Percentiles rank a stretch among this genome's conserved stretches.
These are phyloP conservation scores for Pediacus dermestoides DNA, from an alignment of 2,888 invertebrate species.

Conservation along the genomic window DNA sequence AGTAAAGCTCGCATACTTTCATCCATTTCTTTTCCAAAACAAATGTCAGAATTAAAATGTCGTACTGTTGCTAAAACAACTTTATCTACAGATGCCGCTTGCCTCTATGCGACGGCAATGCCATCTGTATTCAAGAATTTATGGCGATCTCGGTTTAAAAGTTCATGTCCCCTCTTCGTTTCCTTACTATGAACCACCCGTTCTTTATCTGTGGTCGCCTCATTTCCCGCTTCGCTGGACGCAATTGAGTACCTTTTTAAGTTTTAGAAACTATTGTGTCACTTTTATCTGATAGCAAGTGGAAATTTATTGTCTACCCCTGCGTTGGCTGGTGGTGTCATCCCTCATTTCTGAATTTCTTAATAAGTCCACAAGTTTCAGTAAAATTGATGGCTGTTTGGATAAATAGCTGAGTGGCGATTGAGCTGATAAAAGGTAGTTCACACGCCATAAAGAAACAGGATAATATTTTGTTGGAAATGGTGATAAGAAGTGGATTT, in stretches of 20 bases:
- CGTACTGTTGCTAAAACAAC: constrained; percentile 45
- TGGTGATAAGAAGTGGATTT: too few species aligned
- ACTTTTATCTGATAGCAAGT: constrained; percentile 46
- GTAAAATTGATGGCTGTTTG: too few species aligned
- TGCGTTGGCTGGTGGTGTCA: constrained; percentile 1
- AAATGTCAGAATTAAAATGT: constrained; percentile 47
- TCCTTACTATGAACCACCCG: constrained; percentile 22
- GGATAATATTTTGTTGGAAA: too few species aligned
- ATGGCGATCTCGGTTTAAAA: constrained; percentile 47
- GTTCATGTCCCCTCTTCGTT: constrained; percentile 42
- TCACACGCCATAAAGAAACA: too few species aligned
- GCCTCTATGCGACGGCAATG: constrained; percentile 44
- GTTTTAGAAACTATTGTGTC: constrained; percentile 51
- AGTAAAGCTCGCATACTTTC: too few species aligned
- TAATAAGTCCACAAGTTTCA: constrained; percentile 2
- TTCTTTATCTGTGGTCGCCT: constrained; percentile 46
- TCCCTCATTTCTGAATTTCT: constrained; percentile 1
- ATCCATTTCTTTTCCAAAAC: constrained; percentile 29
- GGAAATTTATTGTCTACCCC: neutral
- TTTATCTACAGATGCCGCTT: constrained; percentile 48
- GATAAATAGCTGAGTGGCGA: neutral
- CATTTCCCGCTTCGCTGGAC: constrained; percentile 51
- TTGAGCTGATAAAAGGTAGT: too few species aligned
- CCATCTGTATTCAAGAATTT: constrained; percentile 49
- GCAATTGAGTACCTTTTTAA: constrained; percentile 50